These are phyloP conservation scores for Laticauda colubrina DNA, from an alignment of 2,113 vertebrate species.

Conservation along the genomic window DNA sequence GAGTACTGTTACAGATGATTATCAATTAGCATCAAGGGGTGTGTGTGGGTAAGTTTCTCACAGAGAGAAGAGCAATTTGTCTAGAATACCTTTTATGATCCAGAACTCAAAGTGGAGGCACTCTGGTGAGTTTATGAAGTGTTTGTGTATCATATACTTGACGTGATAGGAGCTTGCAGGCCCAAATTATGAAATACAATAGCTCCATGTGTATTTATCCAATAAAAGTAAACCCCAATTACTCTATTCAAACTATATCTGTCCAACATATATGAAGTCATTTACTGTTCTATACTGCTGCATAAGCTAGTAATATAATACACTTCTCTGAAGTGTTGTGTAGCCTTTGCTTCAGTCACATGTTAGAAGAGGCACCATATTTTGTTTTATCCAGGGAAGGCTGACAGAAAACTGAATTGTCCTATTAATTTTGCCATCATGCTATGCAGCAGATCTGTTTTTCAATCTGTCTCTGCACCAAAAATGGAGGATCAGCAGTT, in stretches of 20 bases:
- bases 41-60: neutral
- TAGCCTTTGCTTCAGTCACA: neutral
- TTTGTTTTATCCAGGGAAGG: neutral
- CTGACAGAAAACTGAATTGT: neutral
- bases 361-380: neutral
- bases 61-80: neutral
- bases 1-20: neutral
- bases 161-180: conserved; percentile 7
- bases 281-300: neutral
- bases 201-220: neutral
- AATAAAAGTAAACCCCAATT: neutral
- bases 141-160: conserved; percentile 18
- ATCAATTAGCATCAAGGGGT: conserved; percentile 8
- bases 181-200: neutral
- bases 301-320: neutral
- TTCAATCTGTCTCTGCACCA: neutral
- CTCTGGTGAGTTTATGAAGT: conserved; percentile 32
- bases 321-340: neutral
- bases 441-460: neutral
- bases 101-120: conserved; percentile 33
- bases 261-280: neutral
- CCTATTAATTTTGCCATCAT: neutral
- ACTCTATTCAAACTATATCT: neutral
- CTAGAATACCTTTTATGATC: conserved; percentile 20
- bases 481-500: neutral